Base-by-base conservation (phyloP, 2,888 invertebrate species). In the Clivina fossor region DNA sequence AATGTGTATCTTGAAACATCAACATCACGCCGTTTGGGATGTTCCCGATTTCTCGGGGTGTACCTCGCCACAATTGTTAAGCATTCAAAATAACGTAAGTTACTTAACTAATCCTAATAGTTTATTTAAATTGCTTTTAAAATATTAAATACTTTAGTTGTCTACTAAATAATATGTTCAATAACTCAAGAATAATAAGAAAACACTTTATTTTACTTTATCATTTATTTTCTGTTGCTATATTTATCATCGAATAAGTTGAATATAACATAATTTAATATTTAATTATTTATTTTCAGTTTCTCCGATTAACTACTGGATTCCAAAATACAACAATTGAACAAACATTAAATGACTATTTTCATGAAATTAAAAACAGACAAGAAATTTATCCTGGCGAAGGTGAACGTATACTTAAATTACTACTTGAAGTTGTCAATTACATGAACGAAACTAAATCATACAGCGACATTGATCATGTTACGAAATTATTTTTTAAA, bases 21-120 rank as follows among this genome's bases (percentile, higher is more conserved):
- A 79, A 11, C 82, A 80, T 26, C 83, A 81, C 16, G 84, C 88
- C 0, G 81, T 82, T 60, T 91, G 91, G 91, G 79, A 81, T 63
- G 71, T 79, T 37, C 86, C 90, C 0, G 88, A 90, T 69, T 90
- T 88, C 68, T 86, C 88, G 1, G 77, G 78, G 15, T 91, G 91
- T 67, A 75, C 85, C 18, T 80, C 85, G 20, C 81, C 85, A 64
- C 79, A 83, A 1, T 70, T 88, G 22, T 72, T 79, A 47, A 74
- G 79, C 63, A 81, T 84, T 60, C 84, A 83, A 66, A 78, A 82
- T 63, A 80, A 82, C 73, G 86, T 86, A 71, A 74, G 73, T n/a
- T n/a, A n/a, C n/a, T n/a, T n/a, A n/a, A n/a, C n/a, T n/a, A n/a
- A n/a, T n/a, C n/a, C n/a, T n/a, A n/a, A n/a, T n/a, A n/a, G n/a